A percentile compares a stretch with the other conserved stretches of the same genome.
Evolutionary conservation across 2,888 invertebrate genomes (phyloP).

Genomic region (Clunio marinus): DNA sequence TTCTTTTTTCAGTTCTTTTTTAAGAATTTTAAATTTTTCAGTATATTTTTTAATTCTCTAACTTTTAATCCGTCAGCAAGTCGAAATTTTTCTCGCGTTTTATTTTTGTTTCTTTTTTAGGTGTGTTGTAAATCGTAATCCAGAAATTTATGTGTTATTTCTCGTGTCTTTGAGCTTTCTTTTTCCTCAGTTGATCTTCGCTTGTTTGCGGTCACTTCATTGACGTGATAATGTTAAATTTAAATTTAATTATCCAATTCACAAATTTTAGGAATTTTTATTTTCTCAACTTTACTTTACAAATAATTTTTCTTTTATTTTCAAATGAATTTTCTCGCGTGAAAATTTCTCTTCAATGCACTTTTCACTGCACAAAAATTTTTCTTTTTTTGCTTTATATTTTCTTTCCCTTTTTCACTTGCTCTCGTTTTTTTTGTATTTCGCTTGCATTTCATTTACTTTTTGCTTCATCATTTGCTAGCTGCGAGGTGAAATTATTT

Average conservation of each 20-base stretch:
- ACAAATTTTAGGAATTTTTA: neutral
- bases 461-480: neutral
- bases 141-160: conserved; percentile 32
- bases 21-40: neutral
- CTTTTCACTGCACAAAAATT: conserved; percentile 15
- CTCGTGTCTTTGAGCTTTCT: conserved; percentile 21
- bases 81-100: neutral
- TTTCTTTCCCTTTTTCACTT: too few species aligned
- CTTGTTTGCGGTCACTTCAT: conserved; percentile 1
- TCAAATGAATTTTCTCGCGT: neutral
- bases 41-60: conserved; percentile 12
- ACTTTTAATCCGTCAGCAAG: too few species aligned
- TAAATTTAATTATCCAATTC: conserved; percentile 18
- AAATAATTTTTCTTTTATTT: neutral
- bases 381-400: too few species aligned
- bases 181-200: neutral
- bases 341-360: neutral
- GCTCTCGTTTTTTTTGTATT: neutral
- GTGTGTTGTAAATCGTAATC: conserved; percentile 36
- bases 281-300: neutral
- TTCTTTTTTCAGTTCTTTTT: neutral
- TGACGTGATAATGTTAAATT: conserved; percentile 23
- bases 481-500: conserved; percentile 9
- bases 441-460: conserved; percentile 6
- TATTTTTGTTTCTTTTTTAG: neutral